A percentile compares a stretch with the other conserved stretches of the same genome.
Evolutionary conservation across 2,888 invertebrate species (phyloP).

Genomic region (Thymelicus lineola): DNA sequence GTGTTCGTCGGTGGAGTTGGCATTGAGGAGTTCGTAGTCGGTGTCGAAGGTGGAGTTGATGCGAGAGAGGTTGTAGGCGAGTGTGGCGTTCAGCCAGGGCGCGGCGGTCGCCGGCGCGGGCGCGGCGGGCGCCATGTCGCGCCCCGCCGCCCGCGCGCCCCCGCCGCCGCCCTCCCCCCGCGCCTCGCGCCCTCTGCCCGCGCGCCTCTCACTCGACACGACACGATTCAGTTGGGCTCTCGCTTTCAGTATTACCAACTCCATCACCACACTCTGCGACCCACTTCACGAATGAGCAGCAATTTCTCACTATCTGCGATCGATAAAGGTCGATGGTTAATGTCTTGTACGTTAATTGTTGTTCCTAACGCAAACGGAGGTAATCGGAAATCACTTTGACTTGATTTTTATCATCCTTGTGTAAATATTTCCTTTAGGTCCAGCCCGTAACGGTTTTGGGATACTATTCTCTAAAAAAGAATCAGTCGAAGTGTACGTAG

Average conservation of each 20-base stretch:
- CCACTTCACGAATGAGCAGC: conserved; percentile 60
- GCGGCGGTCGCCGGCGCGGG: conserved; percentile 70
- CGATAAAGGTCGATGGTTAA: not conserved
- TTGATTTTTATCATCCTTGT: not conserved
- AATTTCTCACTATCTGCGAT: conserved; percentile 58
- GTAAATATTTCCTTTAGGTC: not conserved
- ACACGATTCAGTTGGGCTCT: conserved; percentile 86
- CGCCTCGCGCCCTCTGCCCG: conserved; percentile 52
- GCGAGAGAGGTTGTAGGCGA: conserved; percentile 81
- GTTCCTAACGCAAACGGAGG: not conserved
- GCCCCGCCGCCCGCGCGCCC: conserved; percentile 65
- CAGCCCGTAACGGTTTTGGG: too few species aligned
- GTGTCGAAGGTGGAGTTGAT: conserved; percentile 83
- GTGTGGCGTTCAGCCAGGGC: conserved; percentile 84
- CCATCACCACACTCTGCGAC: conserved; percentile 80
- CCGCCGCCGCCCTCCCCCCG: conserved; percentile 57
- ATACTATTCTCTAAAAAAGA: too few species aligned
- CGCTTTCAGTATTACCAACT: conserved; percentile 86
- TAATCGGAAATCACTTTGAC: not conserved
- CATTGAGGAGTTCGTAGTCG: conserved; percentile 80
- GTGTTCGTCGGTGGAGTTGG: conserved; percentile 74
- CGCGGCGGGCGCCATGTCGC: conserved; percentile 76
- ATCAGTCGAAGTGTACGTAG: too few species aligned
- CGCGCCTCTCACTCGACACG: conserved; percentile 75
- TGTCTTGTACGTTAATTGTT: not conserved